Evolutionary conservation across 2,888 invertebrate genomes (phyloP), one percentile per base, ranked within the genome.

Genomic region (Hartigia nigra): DNA sequence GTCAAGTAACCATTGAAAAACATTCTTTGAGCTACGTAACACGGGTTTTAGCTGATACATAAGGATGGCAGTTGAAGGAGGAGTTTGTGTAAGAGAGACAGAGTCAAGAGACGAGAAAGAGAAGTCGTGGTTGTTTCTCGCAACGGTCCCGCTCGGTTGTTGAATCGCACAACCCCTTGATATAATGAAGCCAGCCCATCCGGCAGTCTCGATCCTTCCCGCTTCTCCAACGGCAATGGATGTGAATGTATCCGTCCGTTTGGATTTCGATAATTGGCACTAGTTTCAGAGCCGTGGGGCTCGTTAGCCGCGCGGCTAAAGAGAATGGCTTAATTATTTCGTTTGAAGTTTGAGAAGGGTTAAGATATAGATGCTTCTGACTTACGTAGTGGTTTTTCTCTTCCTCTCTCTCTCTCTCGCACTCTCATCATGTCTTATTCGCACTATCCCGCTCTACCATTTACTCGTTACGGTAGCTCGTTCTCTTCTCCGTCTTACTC

Each of bases 321-420:
- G 88, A 88, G 88, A 89, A 89, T 88, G 89, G 88, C 88, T 90
- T 88, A 90, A 91, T 91, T 90, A 91, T 91, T 90, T 90, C 90
- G 90, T 91, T 91, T 91, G 90, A 91, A 90, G 90, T 91, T 87
- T 80, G 87, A 86, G 86, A 88, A 86, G 84, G 86, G 86, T 83
- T 84, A 81, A 83, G 84, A 82, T 82, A 82, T 78, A 78, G 78
- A 74, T 78, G 75, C 75, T 37, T 74, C 2, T 70, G 81, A 76
- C 23, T 32, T 72, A 74, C 12, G 75, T 55, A 55, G 55, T 55
- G 12, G 55, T 5, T 35, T 35, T 23, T 39, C 4, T 39, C 14
- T 39, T 4, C 12, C 12, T 14, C 39, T 39, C 39, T 23, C 39
- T 39, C 39, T 14, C 39, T 14, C 39, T 14, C 39, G 1, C 14